These are phyloP conservation scores for Ditula angustiorana DNA, from an alignment of 2,888 invertebrate species.

Conservation along the genomic window DNA sequence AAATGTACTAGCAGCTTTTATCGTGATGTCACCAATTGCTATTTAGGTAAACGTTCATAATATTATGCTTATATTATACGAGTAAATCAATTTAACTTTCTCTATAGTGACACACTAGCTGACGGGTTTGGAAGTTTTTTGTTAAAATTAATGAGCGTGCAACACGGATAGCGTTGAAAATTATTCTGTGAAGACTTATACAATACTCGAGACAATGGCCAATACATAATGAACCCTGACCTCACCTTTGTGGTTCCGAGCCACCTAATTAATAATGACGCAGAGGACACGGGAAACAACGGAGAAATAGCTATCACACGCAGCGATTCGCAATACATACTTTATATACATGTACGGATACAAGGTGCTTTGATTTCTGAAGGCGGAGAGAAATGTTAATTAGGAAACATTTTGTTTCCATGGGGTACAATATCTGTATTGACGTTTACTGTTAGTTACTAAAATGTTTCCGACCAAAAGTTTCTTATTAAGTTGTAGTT, in stretches of 20 bases:
- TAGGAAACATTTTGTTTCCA: too few relatives aligned
- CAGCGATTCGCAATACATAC: not conserved
- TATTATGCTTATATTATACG: not conserved
- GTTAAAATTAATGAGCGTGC: conserved; percentile 28
- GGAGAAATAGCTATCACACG: conserved; percentile 1
- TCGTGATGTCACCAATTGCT: not conserved
- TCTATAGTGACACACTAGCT: not conserved
- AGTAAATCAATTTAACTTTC: not conserved
- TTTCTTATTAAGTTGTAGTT: too few relatives aligned
- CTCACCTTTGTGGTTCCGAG: conserved; percentile 22
- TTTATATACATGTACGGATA: too few relatives aligned
- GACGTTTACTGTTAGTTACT: too few relatives aligned
- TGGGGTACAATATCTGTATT: too few relatives aligned
- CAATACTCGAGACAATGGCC: conserved; percentile 37
- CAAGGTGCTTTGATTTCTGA: too few relatives aligned
- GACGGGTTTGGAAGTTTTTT: conserved; percentile 3
- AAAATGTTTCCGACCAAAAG: too few relatives aligned
- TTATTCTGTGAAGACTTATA: conserved; percentile 28
- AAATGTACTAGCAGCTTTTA: not conserved
- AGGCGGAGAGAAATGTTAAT: too few relatives aligned
- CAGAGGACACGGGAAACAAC: conserved; percentile 7
- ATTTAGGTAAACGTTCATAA: not conserved
- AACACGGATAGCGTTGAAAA: conserved; percentile 20
- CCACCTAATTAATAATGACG: conserved; percentile 28
- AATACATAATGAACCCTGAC: conserved; percentile 31